These are phyloP conservation scores for Blastobasis adustella DNA, from an alignment of 2,888 invertebrate genomes.

Conservation along the genomic window DNA sequence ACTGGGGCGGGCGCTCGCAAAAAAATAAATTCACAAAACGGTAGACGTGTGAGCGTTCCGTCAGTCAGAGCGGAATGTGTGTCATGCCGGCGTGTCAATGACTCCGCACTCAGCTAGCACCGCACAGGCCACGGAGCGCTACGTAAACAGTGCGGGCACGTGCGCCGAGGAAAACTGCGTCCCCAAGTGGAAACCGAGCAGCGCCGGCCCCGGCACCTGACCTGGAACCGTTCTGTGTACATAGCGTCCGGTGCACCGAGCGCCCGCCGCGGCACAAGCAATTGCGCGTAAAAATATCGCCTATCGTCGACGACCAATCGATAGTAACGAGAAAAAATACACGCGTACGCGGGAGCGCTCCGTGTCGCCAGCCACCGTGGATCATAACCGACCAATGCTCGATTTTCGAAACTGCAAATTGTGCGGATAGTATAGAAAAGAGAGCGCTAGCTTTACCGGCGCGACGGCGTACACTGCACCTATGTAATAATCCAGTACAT, in stretches of 20 bases:
- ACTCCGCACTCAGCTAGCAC: slow-evolving; percentile 44
- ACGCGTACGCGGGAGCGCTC: slow-evolving; percentile 22
- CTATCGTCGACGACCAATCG: slow-evolving; percentile 29
- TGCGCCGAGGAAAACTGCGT: slow-evolving; percentile 41
- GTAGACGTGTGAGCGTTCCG: slow-evolving; percentile 51
- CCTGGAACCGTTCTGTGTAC: slow-evolving; percentile 23
- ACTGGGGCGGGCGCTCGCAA: slow-evolving; percentile 25
- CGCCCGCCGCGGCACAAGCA: slow-evolving; percentile 36
- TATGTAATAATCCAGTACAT: slow-evolving; percentile 54
- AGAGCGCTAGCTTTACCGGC: slow-evolving; percentile 46
- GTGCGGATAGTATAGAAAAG: slow-evolving; percentile 36
- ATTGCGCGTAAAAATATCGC: slow-evolving; percentile 37
- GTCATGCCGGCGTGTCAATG: slow-evolving; percentile 70
- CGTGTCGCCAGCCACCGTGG: slow-evolving; percentile 19
- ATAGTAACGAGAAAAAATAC: slow-evolving; percentile 32
- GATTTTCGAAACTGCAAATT: slow-evolving; percentile 44
- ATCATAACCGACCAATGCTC: slow-evolving; percentile 31
- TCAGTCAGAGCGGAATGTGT: slow-evolving; percentile 64
- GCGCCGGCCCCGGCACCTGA: slow-evolving; percentile 20
- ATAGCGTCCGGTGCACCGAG: slow-evolving; percentile 33
- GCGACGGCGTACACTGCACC: slow-evolving; percentile 46
- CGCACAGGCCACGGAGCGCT: slow-evolving; percentile 29
- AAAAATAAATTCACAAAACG: slow-evolving; percentile 41
- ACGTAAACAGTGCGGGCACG: slow-evolving; percentile 64
- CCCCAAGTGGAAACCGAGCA: slow-evolving; percentile 28